Conservation (phyloP, 1,140 invertebrate genomes). For the Eupristina koningsbergeri region DNA sequence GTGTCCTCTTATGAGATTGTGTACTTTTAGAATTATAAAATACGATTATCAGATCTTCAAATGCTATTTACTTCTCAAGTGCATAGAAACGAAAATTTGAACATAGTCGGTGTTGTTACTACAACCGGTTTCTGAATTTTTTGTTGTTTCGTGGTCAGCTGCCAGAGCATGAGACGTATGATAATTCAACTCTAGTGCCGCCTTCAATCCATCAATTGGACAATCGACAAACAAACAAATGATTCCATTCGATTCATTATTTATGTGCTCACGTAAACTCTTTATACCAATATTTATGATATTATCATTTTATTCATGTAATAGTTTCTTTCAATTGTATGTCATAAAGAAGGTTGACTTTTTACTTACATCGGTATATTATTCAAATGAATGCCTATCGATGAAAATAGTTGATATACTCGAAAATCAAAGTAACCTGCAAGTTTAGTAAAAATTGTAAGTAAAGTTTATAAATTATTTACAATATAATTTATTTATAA, state of each 20-base stretch:
- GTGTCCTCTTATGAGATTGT: background rate
- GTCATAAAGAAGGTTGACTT: background rate
- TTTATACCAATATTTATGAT: background rate
- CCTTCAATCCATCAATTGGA: background rate
- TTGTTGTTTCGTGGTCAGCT: background rate
- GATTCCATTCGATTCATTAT: too few species aligned
- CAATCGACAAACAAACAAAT: background rate
- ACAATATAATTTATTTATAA: too few species aligned
- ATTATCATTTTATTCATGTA: background rate
- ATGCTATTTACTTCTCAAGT: background rate
- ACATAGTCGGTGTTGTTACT: background rate
- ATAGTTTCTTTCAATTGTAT: background rate
- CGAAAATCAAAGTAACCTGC: too few species aligned
- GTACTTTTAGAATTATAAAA: background rate
- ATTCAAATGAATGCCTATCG: too few species aligned
- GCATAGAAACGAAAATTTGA: background rate
- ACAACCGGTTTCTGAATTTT: conserved; percentile 7
- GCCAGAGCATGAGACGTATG: background rate
- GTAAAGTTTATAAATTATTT: too few species aligned
- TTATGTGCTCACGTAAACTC: background rate
- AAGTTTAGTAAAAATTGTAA: too few species aligned
- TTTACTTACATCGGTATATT: too few species aligned
- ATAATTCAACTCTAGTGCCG: background rate
- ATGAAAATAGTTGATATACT: too few species aligned
- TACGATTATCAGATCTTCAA: background rate